A percentile compares a stretch with the other conserved stretches of the same genome.
Evolutionary conservation across 1,140 invertebrate genomes (phyloP).

Genomic region (Maniola jurtina): DNA sequence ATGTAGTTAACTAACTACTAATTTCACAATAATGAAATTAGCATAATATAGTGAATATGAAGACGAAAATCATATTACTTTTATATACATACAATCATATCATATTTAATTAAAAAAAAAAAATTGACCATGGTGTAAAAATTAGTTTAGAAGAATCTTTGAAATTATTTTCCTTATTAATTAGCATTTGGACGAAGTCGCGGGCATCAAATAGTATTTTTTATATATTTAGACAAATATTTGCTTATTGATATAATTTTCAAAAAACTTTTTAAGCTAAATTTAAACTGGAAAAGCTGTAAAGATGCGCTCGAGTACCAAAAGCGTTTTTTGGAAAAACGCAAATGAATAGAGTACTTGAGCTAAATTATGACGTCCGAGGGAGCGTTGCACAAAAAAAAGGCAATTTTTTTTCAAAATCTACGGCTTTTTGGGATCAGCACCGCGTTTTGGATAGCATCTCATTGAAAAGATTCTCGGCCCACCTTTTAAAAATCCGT

Average conservation of each 20-base stretch:
- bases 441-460: not conserved
- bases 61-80: too few species aligned
- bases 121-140: too few species aligned
- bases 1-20: too few species aligned
- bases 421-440: not conserved
- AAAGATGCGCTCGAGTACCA: not conserved
- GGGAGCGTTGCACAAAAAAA: constrained; percentile 1
- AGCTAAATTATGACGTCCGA: constrained; percentile 4
- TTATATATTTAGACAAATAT: too few species aligned
- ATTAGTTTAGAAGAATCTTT: too few species aligned
- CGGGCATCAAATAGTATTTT: too few species aligned
- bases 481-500: constrained; percentile 11
- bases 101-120: too few species aligned
- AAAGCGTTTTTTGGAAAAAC: not conserved
- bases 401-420: not conserved
- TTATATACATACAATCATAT: too few species aligned
- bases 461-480: constrained; percentile 5
- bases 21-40: too few species aligned
- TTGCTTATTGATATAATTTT: not conserved
- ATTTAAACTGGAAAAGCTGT: not conserved
- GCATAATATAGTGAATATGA: too few species aligned
- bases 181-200: too few species aligned
- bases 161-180: too few species aligned
- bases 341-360: not conserved
- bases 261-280: not conserved